phyloP scores from a whole-genome alignment of 2,797 vertebrate genomes.

The Eulemur albifrons region DNA sequence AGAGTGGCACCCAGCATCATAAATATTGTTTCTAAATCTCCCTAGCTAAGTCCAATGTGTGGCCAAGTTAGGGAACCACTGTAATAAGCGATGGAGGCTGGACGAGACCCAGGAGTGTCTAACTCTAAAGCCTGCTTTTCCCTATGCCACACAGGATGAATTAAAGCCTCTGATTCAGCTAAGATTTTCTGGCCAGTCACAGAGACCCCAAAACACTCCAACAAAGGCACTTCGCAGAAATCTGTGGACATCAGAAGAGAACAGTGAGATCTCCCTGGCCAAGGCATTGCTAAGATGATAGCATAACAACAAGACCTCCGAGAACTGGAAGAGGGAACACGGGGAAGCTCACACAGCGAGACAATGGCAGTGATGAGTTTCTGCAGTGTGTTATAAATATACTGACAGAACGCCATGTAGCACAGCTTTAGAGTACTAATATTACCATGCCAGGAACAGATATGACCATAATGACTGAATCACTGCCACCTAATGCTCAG shows the following conservation, averaged over 20 bases:
- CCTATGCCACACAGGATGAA: background rate
- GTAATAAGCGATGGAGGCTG: background rate
- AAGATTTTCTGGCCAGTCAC: background rate
- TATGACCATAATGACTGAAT: conserved; percentile 55
- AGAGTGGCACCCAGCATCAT: background rate
- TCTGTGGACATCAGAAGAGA: background rate
- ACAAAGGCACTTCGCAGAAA: background rate
- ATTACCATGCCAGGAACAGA: conserved; percentile 16
- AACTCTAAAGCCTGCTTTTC: background rate
- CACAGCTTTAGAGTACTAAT: background rate
- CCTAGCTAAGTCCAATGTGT: background rate
- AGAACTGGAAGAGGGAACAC: background rate
- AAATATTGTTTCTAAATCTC: background rate
- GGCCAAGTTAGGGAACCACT: background rate
- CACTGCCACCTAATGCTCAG: conserved; percentile 62
- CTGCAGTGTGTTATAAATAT: conserved; percentile 16
- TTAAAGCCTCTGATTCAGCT: background rate
- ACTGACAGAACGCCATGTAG: background rate
- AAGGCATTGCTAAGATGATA: background rate
- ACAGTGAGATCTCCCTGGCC: background rate
- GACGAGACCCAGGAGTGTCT: background rate
- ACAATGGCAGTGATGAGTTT: background rate
- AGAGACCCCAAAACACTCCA: background rate
- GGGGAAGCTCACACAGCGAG: background rate
- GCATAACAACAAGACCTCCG: background rate